Base-by-base conservation (phyloP, 1,140 invertebrate genomes). In the Euura lappo region DNA sequence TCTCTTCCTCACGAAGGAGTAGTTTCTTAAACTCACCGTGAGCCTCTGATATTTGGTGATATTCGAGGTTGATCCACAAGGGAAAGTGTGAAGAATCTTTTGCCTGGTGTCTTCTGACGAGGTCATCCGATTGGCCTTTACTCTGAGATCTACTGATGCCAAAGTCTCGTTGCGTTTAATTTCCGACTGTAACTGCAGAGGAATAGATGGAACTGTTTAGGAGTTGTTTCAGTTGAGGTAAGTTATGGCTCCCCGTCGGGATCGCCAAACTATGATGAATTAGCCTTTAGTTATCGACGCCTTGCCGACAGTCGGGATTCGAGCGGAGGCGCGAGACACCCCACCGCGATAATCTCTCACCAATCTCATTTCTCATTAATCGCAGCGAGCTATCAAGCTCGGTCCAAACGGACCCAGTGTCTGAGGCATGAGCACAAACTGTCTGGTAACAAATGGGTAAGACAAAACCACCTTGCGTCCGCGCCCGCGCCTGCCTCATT, bases 221-320 rank as follows among this genome's bases (percentile, higher is more conserved):
- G 28, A 28, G 28, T 28, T 28, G 28, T 28, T 28, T 28, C 28
- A 28, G 28, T 51, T 3, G 51, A 60, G 51, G 13, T 8, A 60
- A 60, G 51, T 6, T 70, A 64, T 68, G 72, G 60, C 68, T 64
- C 73, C 78, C 80, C 74, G 76, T 67, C 71, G 78, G 66, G 78
- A 47, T 74, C 76, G 69, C 66, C 75, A 78, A 81, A 81, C 78
- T 79, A 74, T 81, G 80, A 81, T 78, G 79, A 74, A 81, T 80
- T 76, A 76, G 79, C 76, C 78, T 77, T 76, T 77, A 74, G 69
- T 79, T 76, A 79, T 78, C 78, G 65, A 71, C 10, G 51, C 67
- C 69, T 70, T 72, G 79, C 80, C 78, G 79, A 81, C 80, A 81
- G 76, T 81, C 73, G 13, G 51, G 51, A 60, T n/a, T 60, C 51